Evolutionary conservation across 53 echinoderm and acorn worm genomes (phyloP), one percentile per base, ranked within the genome.

Genomic region (Holothuria leucospilota): DNA sequence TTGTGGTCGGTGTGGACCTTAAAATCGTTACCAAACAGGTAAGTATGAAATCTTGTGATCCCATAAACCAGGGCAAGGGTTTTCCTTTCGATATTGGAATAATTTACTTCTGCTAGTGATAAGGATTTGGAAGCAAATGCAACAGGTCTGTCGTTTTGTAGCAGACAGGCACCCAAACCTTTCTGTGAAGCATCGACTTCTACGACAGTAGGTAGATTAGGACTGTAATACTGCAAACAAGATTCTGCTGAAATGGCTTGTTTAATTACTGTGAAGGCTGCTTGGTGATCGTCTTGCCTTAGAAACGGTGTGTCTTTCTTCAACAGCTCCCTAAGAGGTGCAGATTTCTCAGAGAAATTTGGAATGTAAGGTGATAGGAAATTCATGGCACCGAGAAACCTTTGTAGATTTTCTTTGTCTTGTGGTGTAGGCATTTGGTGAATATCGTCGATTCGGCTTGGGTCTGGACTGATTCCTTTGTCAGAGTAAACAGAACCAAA

Each of bases 11-110:
- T 87, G 69, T 85, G 20, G 15, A 91, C 85, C 2, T 25, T 82
- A 83, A 91, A 90, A 24, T 93, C 87, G 39, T 87, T 78, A 40
- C 90, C 84, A 20, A 90, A 90, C 21, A 92, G 89, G 72, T 63
- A 93, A 1, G 92, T 92, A 59, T 92, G 89, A 28, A 92, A 89
- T 63, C 89, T 68, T 71, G 20, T 89, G 51, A 89, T 84, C 13
- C 85, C 92, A 85, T 78, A 85, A 0, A 91, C 84, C 25, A 91
- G 75, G 16, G 85, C 88, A 24, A 92, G 42, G 6, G 78, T 85
- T 39, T 93, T 91, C 18, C 94, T 63, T 51, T 94, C 91, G 18
- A 94, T 94, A 78, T 91, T 94, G 2, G 88, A 94, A 71, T 94
- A 94, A 63, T 91, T 91, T 14, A 81, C 63, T 59, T 91, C 68